These are phyloP conservation scores for Sebastes jordani DNA, from an alignment of 2,797 vertebrate species.

Conservation along the genomic window DNA sequence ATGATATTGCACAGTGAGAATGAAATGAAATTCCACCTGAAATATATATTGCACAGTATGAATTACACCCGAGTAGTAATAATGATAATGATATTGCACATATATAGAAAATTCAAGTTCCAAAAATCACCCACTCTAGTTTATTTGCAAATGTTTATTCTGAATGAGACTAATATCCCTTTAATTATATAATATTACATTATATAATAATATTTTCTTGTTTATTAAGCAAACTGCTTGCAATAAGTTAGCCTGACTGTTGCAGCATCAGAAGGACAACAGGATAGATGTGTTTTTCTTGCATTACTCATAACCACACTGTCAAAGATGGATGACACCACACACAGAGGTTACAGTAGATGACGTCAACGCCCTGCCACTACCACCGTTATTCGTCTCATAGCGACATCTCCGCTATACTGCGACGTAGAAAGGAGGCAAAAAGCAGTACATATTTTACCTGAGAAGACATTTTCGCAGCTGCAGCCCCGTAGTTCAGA, in stretches of 20 bases:
- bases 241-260: not conserved
- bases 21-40: too few species aligned
- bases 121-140: too few species aligned
- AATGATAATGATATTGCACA: too few species aligned
- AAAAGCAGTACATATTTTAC: slow-evolving; percentile 39
- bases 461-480: slow-evolving; percentile 75
- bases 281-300: not conserved
- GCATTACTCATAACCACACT: not conserved
- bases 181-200: too few species aligned
- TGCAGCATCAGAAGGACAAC: not conserved
- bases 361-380: not conserved
- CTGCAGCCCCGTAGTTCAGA: not conserved
- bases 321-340: slow-evolving; percentile 53
- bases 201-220: not conserved
- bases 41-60: too few species aligned
- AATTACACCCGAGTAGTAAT: too few species aligned
- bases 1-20: not conserved
- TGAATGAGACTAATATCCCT: too few species aligned
- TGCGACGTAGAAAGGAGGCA: not conserved
- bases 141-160: too few species aligned
- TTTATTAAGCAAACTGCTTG: not conserved
- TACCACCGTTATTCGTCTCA: not conserved
- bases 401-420: not conserved
- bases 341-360: not conserved
- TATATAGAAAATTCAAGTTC: too few species aligned